Conservation (phyloP, 2,113 vertebrate genomes). For the Neotoma lepida region DNA sequence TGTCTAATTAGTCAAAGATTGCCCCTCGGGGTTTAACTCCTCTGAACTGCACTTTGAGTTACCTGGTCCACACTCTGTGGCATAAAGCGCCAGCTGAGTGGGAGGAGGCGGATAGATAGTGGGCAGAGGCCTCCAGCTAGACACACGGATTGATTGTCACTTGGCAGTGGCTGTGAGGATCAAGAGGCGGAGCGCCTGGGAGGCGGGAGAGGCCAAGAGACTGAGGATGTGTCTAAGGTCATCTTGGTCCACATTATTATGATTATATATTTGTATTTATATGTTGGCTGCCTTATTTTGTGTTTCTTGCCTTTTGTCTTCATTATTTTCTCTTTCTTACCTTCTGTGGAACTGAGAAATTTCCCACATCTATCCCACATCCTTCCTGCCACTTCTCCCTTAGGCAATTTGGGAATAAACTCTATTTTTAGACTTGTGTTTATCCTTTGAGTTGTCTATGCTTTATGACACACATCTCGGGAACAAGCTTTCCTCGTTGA, state of each 20-base stretch:
- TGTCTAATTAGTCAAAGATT: not conserved
- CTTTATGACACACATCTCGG: not conserved
- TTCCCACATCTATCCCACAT: not conserved
- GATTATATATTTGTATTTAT: not conserved
- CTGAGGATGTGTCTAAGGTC: not conserved
- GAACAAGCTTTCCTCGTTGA: not conserved
- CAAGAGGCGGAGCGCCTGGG: not conserved
- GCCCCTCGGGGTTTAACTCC: slow-evolving; percentile 3
- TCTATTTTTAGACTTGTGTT: not conserved
- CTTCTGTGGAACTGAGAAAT: not conserved
- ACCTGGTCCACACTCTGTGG: not conserved
- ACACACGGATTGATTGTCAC: not conserved
- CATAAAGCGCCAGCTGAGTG: not conserved
- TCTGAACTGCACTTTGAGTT: slow-evolving; percentile 32
- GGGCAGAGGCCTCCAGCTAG: not conserved
- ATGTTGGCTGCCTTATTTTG: not conserved
- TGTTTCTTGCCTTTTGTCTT: not conserved
- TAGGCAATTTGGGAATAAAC: slow-evolving; percentile 13
- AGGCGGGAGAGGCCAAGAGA: not conserved
- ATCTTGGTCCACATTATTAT: not conserved
- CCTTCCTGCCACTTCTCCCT: not conserved
- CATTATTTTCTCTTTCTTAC: not conserved
- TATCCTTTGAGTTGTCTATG: not conserved
- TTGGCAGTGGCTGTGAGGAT: not conserved
- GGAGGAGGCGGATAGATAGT: not conserved